phyloP scores from a whole-genome alignment of 2,797 vertebrate species.

The Enteromius unitaeniatus region DNA sequence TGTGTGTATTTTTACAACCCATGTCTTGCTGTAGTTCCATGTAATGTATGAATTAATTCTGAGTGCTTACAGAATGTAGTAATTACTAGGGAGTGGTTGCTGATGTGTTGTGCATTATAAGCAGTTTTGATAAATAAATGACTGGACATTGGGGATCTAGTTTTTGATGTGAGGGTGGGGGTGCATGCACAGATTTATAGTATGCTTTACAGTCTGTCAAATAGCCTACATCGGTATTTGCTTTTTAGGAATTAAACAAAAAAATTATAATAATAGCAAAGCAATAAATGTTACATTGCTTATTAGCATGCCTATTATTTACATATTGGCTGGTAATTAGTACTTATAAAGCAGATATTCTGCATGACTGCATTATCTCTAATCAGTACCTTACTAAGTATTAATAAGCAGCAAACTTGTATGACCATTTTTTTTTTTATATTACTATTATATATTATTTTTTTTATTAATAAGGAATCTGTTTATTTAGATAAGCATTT shows the following conservation, averaged over 20 bases:
- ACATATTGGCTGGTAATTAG: neutral
- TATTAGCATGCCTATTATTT: neutral
- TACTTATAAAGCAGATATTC: neutral
- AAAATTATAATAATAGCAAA: neutral
- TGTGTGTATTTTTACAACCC: constrained; percentile 51
- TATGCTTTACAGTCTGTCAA: constrained; percentile 36
- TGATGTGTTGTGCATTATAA: constrained; percentile 73
- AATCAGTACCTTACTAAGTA: neutral
- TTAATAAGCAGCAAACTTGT: neutral
- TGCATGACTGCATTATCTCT: neutral
- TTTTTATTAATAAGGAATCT: neutral
- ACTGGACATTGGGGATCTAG: constrained; percentile 63
- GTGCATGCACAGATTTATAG: constrained; percentile 39
- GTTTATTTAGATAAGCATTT: neutral
- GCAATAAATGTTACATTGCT: neutral
- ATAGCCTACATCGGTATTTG: neutral
- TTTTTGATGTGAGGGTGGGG: constrained; percentile 54
- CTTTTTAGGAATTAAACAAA: neutral
- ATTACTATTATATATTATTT: neutral
- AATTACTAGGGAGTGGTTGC: constrained; percentile 67
- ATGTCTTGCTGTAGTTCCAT: constrained; percentile 60
- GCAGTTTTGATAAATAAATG: constrained; percentile 62
- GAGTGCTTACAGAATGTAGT: constrained; percentile 65
- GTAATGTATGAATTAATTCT: constrained; percentile 70
- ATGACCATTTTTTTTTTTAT: too few species aligned